phyloP scores from a whole-genome alignment of 2,888 invertebrate genomes.

The Andrena camellia region DNA sequence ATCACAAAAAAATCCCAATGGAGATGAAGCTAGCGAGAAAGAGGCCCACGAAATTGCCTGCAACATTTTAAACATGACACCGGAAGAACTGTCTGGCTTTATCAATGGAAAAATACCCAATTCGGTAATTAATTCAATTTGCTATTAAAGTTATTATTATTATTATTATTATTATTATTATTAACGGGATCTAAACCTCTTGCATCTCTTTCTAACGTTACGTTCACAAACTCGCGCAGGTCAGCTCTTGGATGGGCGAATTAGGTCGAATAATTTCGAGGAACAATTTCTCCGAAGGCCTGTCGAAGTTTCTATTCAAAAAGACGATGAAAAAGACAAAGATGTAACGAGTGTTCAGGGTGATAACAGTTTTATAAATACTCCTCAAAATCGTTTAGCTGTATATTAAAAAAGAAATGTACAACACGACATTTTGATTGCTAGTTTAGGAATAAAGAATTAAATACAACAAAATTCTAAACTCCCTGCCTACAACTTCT shows the following conservation, averaged over 20 bases:
- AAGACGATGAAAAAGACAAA: conserved; percentile 23
- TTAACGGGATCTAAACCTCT: neutral
- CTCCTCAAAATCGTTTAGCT: conserved; percentile 29
- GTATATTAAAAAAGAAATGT: conserved; percentile 27
- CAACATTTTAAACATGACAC: conserved; percentile 75
- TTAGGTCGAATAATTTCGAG: conserved; percentile 42
- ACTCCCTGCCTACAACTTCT: neutral
- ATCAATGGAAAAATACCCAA: conserved; percentile 62
- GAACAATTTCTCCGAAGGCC: conserved; percentile 26
- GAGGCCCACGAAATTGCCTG: conserved; percentile 75
- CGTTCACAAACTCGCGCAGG: conserved; percentile 5
- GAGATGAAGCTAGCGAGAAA: conserved; percentile 68
- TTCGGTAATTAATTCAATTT: conserved; percentile 47
- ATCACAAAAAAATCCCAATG: conserved; percentile 8
- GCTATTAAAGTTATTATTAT: neutral
- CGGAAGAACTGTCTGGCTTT: conserved; percentile 69
- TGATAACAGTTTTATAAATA: neutral
- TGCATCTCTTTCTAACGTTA: neutral
- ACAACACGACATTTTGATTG: conserved; percentile 19
- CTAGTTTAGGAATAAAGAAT: conserved; percentile 14
- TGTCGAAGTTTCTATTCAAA: conserved; percentile 53
- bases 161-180: too few relatives aligned
- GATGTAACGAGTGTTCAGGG: neutral
- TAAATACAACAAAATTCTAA: conserved; percentile 28
- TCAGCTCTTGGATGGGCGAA: conserved; percentile 36